Conservation (phyloP, 1,140 invertebrate genomes). For the Ceratosolen solmsi region DNA sequence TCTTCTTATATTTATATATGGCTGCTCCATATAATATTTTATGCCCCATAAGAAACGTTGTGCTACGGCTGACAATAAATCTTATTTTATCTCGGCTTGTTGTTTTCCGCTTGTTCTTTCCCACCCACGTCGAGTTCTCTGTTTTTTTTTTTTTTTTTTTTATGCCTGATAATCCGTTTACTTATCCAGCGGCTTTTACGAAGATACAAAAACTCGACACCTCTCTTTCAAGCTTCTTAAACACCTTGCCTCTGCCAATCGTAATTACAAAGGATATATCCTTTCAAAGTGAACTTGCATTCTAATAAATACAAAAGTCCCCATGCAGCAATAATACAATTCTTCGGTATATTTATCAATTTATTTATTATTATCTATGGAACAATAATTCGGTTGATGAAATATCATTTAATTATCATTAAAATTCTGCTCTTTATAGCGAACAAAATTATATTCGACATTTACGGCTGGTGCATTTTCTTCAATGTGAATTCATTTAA, state of each 20-base stretch:
- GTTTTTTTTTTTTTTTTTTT: not conserved
- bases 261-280: not conserved
- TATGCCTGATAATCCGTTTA: constrained; percentile 23
- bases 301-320: not conserved
- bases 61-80: constrained; percentile 27
- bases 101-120: not conserved
- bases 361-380: too few species aligned
- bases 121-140: constrained; percentile 50
- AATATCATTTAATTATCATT: too few species aligned
- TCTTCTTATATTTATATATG: too few species aligned
- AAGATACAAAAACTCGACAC: constrained; percentile 18
- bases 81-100: constrained; percentile 30
- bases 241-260: not conserved
- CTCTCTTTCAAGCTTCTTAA: not conserved
- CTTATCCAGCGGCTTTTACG: constrained; percentile 4
- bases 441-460: too few species aligned
- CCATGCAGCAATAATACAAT: not conserved
- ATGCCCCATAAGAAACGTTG: not conserved
- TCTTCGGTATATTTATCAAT: too few species aligned
- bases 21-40: constrained; percentile 13
- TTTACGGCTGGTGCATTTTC: too few species aligned
- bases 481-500: not conserved
- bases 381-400: too few species aligned
- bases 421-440: too few species aligned
- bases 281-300: not conserved